Evolutionary conservation across 1,140 invertebrate species (phyloP).

Genomic region (Drosophila erecta): DNA sequence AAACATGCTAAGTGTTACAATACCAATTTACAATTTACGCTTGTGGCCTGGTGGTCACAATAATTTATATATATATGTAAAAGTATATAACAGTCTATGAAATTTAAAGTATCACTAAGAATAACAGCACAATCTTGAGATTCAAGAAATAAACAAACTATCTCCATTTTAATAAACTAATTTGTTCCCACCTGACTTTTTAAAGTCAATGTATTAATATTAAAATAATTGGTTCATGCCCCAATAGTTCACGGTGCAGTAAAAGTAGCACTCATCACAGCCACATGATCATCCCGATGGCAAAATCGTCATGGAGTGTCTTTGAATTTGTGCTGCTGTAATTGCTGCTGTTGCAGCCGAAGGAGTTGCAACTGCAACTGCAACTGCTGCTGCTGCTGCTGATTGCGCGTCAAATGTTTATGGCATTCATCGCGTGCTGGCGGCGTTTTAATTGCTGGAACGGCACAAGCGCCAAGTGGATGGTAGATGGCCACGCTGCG

Average conservation of each 20-base stretch:
- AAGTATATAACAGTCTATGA: too few relatives aligned
- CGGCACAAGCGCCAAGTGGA: slow-evolving; percentile 47
- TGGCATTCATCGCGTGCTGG: slow-evolving; percentile 81
- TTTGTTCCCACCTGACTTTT: too few relatives aligned
- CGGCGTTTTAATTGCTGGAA: slow-evolving; percentile 76
- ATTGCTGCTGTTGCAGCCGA: slow-evolving; percentile 13
- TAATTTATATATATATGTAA: too few relatives aligned
- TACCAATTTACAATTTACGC: too few relatives aligned
- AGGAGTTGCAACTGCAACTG: slow-evolving; percentile 40
- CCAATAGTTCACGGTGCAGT: slow-evolving; percentile 28
- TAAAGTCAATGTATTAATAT: background rate
- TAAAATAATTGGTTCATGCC: background rate
- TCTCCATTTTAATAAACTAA: too few relatives aligned
- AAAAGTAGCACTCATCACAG: slow-evolving; percentile 57
- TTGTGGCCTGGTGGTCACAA: too few relatives aligned
- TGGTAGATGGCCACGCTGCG: slow-evolving; percentile 60
- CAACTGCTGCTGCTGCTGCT: slow-evolving; percentile 46
- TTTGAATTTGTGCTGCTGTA: slow-evolving; percentile 55
- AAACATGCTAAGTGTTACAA: too few relatives aligned
- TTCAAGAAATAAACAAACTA: too few relatives aligned
- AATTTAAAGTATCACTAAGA: too few relatives aligned
- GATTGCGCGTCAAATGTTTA: slow-evolving; percentile 81
- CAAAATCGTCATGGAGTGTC: slow-evolving; percentile 47
- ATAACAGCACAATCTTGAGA: too few relatives aligned
- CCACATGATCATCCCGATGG: slow-evolving; percentile 41